Evolutionary conservation across 2,797 vertebrate species (phyloP), one percentile per base, ranked within the genome.

Genomic region (Podarcis lilfordi): DNA sequence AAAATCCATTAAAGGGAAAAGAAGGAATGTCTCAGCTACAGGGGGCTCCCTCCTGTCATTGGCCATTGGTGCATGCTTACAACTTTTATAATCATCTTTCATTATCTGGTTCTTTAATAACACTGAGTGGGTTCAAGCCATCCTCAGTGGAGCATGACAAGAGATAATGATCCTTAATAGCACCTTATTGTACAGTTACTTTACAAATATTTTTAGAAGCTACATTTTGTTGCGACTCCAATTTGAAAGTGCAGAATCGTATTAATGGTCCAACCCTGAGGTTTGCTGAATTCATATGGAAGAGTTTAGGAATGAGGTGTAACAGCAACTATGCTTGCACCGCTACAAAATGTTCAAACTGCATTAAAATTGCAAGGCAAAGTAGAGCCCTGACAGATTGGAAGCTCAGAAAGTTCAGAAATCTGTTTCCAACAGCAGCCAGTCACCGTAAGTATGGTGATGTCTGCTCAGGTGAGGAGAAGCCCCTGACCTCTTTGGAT

Each of bases 121-220:
- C 32, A 74, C 37, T 64, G 80, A 85, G 64, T 85, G n/a, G 29
- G 45, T 81, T 88, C 78, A 87, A 87, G 35, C 25, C 86, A 82
- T 72, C 50, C 27, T 82, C 61, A 88, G 29, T n/a, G 68, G 72
- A 90, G 72, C 86, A 90, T 71, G 82, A 77, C 37, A 81, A 69
- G 17, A 88, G 37, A 81, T 81, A 85, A 90, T 90, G 71, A 61
- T 77, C 35, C 86, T 90, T 90, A 88, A 88, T 88, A 88, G 50
- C 40, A 76, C 61, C 69, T 45, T 29, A 61, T 88, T 82, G 61
- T 81, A 87, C 4, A 77, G 59, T 89, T 82, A 64, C n/a, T 82
- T 83, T 75, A 84, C 61, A 88, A 90, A 85, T 85, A 84, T 85
- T 85, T 83, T 75, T 85, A 88, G 86, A 71, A 85, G 50, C 40